Evolutionary conservation across 2,888 invertebrate species (phyloP).

Genomic region (Galeruca laticollis): DNA sequence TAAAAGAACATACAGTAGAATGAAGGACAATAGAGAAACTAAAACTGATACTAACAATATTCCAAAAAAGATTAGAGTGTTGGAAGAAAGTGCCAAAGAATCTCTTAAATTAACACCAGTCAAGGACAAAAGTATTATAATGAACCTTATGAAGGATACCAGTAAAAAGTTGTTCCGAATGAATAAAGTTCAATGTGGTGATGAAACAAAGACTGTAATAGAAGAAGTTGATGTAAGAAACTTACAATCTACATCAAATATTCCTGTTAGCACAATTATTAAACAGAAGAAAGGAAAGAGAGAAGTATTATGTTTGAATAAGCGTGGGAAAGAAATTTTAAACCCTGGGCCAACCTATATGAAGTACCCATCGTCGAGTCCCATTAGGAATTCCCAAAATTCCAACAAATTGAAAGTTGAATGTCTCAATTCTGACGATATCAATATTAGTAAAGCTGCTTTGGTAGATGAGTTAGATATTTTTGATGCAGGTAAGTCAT

Average conservation of each 20-base stretch:
- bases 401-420: background rate
- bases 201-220: conserved; percentile 31
- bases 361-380: background rate
- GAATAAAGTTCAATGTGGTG: conserved; percentile 32
- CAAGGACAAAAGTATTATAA: conserved; percentile 44
- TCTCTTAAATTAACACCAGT: conserved; percentile 39
- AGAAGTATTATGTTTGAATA: background rate
- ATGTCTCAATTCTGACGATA: background rate
- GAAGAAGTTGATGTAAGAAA: conserved; percentile 32
- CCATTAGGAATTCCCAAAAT: background rate
- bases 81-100: conserved; percentile 12
- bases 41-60: background rate
- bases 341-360: background rate
- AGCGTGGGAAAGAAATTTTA: background rate
- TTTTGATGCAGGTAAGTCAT: background rate
- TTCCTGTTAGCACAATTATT: background rate
- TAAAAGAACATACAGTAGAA: conserved; percentile 37
- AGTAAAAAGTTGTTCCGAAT: conserved; percentile 45
- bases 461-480: background rate
- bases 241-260: background rate
- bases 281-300: background rate
- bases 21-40: background rate
- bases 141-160: conserved; percentile 40
- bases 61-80: conserved; percentile 12
- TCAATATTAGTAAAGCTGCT: background rate